Conservation (phyloP, 2,888 invertebrate species). For the Drosophila neoperkinsi region DNA sequence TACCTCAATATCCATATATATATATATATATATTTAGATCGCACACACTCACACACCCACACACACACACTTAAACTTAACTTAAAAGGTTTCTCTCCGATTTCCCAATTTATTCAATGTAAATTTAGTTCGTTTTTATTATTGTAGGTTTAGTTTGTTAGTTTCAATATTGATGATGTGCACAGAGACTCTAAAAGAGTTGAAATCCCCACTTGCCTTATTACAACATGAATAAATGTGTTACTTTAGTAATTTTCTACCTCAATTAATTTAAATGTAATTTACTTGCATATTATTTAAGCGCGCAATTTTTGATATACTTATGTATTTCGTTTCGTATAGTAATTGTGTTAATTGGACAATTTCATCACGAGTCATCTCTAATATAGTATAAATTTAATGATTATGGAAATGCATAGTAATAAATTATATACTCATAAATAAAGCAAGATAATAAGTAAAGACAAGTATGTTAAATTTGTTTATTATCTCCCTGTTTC, state of each 20-base stretch:
- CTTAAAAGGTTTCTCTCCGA: constrained; percentile 42
- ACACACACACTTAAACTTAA: constrained; percentile 7
- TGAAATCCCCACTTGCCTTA: constrained; percentile 70
- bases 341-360: constrained; percentile 32
- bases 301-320: constrained; percentile 49
- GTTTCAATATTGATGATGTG: constrained; percentile 60
- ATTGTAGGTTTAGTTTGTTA: constrained; percentile 67
- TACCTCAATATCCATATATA: constrained; percentile 64
- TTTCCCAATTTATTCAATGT: constrained; percentile 39
- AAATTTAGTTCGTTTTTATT: constrained; percentile 50
- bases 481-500: constrained; percentile 20
- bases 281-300: constrained; percentile 70
- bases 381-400: constrained; percentile 53
- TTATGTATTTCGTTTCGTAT: constrained; percentile 35
- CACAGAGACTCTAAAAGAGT: constrained; percentile 72
- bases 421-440: constrained; percentile 49
- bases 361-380: constrained; percentile 55
- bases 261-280: constrained; percentile 76
- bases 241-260: constrained; percentile 81
- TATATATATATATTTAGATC: constrained; percentile 11
- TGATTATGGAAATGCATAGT: constrained; percentile 46
- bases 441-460: constrained; percentile 46
- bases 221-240: constrained; percentile 72
- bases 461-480: constrained; percentile 40
- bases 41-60: background rate